Percentiles rank a stretch among this genome's conserved stretches.
phyloP scores from a whole-genome alignment of 2,113 vertebrate genomes.

The Centrocercus urophasianus region DNA sequence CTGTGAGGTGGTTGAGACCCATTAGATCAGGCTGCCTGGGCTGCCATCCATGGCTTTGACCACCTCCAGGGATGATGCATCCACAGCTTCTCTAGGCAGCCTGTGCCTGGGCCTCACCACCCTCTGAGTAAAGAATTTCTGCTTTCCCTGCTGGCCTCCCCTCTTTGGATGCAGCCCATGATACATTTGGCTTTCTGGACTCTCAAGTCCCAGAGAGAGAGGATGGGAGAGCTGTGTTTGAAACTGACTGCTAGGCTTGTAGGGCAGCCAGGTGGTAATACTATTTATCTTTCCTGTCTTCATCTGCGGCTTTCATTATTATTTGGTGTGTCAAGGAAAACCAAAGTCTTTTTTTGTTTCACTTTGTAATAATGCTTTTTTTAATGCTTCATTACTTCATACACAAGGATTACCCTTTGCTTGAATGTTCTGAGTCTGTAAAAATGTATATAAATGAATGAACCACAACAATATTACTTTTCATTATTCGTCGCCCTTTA shows the following conservation, averaged over 20 bases:
- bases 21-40: no score
- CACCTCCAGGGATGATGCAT: no score
- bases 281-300: background rate
- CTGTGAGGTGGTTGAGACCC: no score
- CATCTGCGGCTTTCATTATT: background rate
- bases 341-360: background rate
- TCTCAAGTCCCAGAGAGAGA: no score
- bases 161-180: no score
- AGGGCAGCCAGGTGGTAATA: background rate
- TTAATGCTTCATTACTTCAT: background rate
- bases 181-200: no score
- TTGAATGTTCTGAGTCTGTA: slow-evolving; percentile 6
- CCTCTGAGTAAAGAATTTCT: no score
- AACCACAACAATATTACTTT: background rate
- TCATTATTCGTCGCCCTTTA: slow-evolving; percentile 58
- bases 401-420: background rate
- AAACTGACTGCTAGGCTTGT: background rate
- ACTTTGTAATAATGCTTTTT: background rate
- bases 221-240: background rate
- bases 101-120: no score
- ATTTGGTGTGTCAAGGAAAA: background rate
- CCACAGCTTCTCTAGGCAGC: no score
- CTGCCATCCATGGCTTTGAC: no score
- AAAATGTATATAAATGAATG: slow-evolving; percentile 36
- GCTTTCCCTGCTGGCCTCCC: no score